A percentile compares a stretch with the other conserved stretches of the same genome.
These are phyloP conservation scores for Glomeris maerens DNA, from an alignment of 1,140 invertebrate species.

Conservation along the genomic window DNA sequence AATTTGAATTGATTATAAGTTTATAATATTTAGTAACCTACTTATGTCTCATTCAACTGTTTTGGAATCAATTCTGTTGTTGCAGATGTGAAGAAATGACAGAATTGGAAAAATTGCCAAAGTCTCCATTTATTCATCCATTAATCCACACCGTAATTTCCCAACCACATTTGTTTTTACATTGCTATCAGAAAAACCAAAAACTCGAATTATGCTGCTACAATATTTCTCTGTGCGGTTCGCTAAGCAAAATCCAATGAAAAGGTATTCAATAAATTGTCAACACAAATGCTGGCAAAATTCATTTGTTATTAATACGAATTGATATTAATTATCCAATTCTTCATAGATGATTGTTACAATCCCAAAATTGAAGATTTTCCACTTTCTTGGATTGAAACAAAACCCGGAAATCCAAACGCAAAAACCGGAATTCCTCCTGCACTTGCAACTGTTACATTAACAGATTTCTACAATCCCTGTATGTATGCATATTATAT, in stretches of 20 bases:
- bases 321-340: slow-evolving; percentile 2
- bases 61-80: too few species aligned
- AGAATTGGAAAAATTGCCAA: too few species aligned
- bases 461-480: slow-evolving; percentile 28
- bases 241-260: slow-evolving; percentile 4
- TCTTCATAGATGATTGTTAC: slow-evolving; percentile 33
- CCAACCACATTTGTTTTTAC: slow-evolving; percentile 51
- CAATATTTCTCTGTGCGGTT: slow-evolving; percentile 31
- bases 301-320: slow-evolving; percentile 6
- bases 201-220: slow-evolving; percentile 39
- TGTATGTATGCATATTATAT: too few species aligned
- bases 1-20: too few species aligned
- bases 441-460: slow-evolving; percentile 48
- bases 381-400: slow-evolving; percentile 37
- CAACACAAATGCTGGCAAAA: slow-evolving; percentile 16
- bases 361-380: slow-evolving; percentile 21
- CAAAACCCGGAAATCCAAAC: slow-evolving; percentile 51
- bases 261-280: slow-evolving; percentile 13
- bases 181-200: slow-evolving; percentile 36
- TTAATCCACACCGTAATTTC: slow-evolving; percentile 40
- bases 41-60: too few species aligned
- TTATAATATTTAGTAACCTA: too few species aligned
- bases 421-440: slow-evolving; percentile 64
- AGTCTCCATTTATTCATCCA: slow-evolving; percentile 33
- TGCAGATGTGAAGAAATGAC: too few species aligned